phyloP scores from a whole-genome alignment of 2,888 invertebrate species.

The Phyllotreta cruciferae region DNA sequence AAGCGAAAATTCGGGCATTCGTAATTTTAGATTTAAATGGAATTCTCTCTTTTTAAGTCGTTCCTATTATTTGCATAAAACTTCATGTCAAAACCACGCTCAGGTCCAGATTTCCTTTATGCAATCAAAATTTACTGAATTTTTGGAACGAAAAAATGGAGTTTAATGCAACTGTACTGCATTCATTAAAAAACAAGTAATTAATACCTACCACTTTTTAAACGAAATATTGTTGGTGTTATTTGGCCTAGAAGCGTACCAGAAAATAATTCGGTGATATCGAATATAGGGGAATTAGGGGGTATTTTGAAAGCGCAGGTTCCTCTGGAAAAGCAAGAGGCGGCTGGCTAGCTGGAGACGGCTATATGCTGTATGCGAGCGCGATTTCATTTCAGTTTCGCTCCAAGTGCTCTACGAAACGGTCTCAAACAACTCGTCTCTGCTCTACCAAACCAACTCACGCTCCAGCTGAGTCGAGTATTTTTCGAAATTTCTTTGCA shows the following conservation, averaged over 20 bases:
- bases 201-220: too few relatives aligned
- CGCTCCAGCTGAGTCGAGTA: conserved; percentile 5
- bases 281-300: conserved; percentile 38
- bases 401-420: conserved; percentile 30
- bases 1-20: too few relatives aligned
- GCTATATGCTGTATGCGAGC: conserved; percentile 32
- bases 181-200: too few relatives aligned
- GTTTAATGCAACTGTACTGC: too few relatives aligned
- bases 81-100: too few relatives aligned
- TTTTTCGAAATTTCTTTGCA: conserved; percentile 11
- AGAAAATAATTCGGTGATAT: conserved; percentile 37
- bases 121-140: too few relatives aligned
- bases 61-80: too few relatives aligned
- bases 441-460: conserved; percentile 1
- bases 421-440: conserved; percentile 21
- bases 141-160: too few relatives aligned
- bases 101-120: too few relatives aligned
- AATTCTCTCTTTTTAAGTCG: too few relatives aligned
- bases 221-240: conserved; percentile 4
- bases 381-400: conserved; percentile 35
- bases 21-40: too few relatives aligned
- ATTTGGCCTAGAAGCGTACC: conserved; percentile 1
- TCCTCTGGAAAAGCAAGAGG: conserved; percentile 32
- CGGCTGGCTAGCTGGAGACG: conserved; percentile 38
- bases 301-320: conserved; percentile 40